Conservation (phyloP, 30 jellyfish, hydroid and myxozoan species). For the Cassiopea xamachana region DNA sequence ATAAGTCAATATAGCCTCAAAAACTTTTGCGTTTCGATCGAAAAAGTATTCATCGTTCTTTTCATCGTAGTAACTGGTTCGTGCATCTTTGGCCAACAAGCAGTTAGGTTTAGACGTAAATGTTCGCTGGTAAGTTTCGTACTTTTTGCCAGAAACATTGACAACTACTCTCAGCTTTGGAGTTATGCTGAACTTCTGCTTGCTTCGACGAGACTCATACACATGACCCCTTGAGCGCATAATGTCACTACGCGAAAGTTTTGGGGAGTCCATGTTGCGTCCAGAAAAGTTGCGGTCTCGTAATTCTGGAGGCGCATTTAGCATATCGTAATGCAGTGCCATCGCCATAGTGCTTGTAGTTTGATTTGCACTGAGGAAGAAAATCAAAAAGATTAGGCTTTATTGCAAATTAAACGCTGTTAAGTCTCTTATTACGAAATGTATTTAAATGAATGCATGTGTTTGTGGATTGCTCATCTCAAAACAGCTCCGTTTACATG, state of each 20-base stretch:
- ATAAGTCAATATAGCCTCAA: slow-evolving; percentile 82
- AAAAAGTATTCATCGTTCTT: slow-evolving; percentile 73
- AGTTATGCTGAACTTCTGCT: slow-evolving; percentile 41
- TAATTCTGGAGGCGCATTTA: slow-evolving; percentile 55
- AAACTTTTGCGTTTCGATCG: slow-evolving; percentile 79
- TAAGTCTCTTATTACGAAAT: too few species aligned
- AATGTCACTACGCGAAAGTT: slow-evolving; percentile 25
- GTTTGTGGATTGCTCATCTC: too few species aligned
- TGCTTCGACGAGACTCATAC: slow-evolving; percentile 30
- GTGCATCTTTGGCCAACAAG: slow-evolving; percentile 53
- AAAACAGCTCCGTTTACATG: too few species aligned
- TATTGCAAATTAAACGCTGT: too few species aligned
- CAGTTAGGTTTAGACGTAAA: slow-evolving; percentile 56
- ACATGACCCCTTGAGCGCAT: slow-evolving; percentile 8
- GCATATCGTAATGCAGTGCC: slow-evolving; percentile 65
- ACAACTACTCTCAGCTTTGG: slow-evolving; percentile 65
- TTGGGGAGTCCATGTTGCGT: slow-evolving; percentile 31
- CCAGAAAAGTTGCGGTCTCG: slow-evolving; percentile 58
- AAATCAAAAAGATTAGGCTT: too few species aligned
- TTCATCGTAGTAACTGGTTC: slow-evolving; percentile 66
- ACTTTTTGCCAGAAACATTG: slow-evolving; percentile 81
- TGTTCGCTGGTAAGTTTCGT: slow-evolving; percentile 83
- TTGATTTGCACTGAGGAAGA: too few species aligned
- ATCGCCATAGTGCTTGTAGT: slow-evolving; percentile 21
- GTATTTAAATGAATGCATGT: too few species aligned